Conservation (phyloP, 2,888 invertebrate species). For the Mythimna pallens region DNA sequence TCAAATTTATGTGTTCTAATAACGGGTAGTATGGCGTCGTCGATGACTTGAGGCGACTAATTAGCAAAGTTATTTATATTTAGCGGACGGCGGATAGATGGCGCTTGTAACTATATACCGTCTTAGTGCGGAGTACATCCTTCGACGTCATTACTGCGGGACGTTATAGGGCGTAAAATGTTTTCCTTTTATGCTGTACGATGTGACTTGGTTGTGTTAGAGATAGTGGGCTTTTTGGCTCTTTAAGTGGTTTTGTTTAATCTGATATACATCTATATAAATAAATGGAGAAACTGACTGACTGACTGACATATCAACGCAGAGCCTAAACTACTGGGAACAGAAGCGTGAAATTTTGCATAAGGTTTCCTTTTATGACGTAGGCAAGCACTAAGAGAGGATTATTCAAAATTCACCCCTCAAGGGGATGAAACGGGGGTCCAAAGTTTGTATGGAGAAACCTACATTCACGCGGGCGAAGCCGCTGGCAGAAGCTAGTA, state of each 20-base stretch:
- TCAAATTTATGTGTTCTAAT: slow-evolving; percentile 73
- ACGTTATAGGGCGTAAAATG: slow-evolving; percentile 47
- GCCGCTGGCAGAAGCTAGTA: too few relatives aligned
- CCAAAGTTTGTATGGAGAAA: too few relatives aligned
- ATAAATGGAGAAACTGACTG: too few relatives aligned
- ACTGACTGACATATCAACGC: too few relatives aligned
- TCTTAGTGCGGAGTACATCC: slow-evolving; percentile 20
- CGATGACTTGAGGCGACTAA: slow-evolving; percentile 69
- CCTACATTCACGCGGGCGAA: too few relatives aligned
- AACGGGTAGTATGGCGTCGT: slow-evolving; percentile 67
- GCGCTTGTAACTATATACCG: slow-evolving; percentile 49
- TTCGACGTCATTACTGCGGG: slow-evolving; percentile 31
- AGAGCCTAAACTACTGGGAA: too few relatives aligned
- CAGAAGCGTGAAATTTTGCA: too few relatives aligned
- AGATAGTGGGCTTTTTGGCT: not conserved
- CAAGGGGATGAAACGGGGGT: too few relatives aligned
- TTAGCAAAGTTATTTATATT: slow-evolving; percentile 66
- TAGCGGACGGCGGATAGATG: slow-evolving; percentile 45
- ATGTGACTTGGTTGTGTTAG: slow-evolving; percentile 6
- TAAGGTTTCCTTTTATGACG: too few relatives aligned
- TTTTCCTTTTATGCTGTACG: slow-evolving; percentile 28
- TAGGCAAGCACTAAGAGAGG: too few relatives aligned
- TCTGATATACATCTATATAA: too few relatives aligned
- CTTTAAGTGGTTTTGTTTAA: not conserved
- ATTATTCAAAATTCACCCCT: too few relatives aligned